A percentile compares a stretch with the other conserved stretches of the same genome.
These are phyloP conservation scores for Drosophila busckii DNA, from an alignment of 1,140 invertebrate species.

Conservation along the genomic window DNA sequence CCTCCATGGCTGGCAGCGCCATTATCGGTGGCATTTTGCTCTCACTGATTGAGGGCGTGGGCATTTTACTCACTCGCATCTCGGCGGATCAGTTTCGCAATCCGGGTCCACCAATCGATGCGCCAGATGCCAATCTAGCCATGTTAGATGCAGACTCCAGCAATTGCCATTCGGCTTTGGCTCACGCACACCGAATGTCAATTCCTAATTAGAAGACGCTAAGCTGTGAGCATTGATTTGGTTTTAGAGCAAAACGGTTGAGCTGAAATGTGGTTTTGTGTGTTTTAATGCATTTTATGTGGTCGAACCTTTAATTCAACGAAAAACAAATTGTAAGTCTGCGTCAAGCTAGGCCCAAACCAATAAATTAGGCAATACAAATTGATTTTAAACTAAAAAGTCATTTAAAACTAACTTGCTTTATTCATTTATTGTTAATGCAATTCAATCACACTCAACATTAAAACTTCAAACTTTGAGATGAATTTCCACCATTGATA, in stretches of 20 bases:
- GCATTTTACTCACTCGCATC: conserved; percentile 93
- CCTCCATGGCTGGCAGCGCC: conserved; percentile 96
- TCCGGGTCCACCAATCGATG: conserved; percentile 31
- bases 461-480: too few species aligned
- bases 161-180: conserved; percentile 19
- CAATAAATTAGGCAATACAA: not conserved
- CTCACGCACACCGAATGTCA: conserved; percentile 19
- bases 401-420: not conserved
- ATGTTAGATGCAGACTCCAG: conserved; percentile 16
- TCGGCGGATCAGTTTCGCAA: conserved; percentile 94
- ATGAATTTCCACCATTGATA: too few species aligned
- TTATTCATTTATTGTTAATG: too few species aligned
- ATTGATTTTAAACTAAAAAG: not conserved
- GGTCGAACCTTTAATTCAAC: too few species aligned
- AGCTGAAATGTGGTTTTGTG: too few species aligned
- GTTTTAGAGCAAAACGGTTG: too few species aligned
- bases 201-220: too few species aligned
- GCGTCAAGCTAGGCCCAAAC: too few species aligned
- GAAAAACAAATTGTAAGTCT: too few species aligned
- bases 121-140: conserved; percentile 1
- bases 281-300: too few species aligned
- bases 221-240: too few species aligned
- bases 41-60: conserved; percentile 98
- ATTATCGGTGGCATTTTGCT: conserved; percentile 96
- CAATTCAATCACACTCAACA: too few species aligned